Evolutionary conservation across 92 coral and sea anemone genomes (phyloP).

Genomic region (Ricordea florida): DNA sequence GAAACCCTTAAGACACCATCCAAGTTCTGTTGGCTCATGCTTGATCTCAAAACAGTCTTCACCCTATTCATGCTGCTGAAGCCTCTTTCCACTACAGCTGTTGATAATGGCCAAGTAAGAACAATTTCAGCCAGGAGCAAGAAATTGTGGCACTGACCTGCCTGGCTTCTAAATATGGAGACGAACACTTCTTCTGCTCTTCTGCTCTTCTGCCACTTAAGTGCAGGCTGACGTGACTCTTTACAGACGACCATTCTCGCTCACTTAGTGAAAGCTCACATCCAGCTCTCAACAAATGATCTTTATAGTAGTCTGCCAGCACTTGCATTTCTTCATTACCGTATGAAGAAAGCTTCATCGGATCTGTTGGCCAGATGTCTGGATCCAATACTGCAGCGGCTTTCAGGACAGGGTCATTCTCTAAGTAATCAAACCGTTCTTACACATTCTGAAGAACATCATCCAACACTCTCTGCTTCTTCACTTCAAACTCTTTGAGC

Average conservation of each 20-base stretch:
- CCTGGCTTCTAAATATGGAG: background rate
- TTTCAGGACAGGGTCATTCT: slow-evolving; percentile 9
- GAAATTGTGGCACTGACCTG: background rate
- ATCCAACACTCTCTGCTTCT: slow-evolving; percentile 6
- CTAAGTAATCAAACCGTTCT: background rate
- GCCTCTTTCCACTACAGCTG: slow-evolving; percentile 20
- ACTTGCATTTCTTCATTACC: slow-evolving; percentile 3
- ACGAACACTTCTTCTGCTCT: slow-evolving; percentile 1
- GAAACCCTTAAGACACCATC: background rate
- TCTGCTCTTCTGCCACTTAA: background rate
- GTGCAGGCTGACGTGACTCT: slow-evolving; percentile 8
- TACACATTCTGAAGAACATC: background rate
- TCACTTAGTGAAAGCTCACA: background rate
- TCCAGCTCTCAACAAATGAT: slow-evolving; percentile 10
- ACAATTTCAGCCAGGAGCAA: slow-evolving; percentile 8
- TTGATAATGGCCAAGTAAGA: slow-evolving; percentile 20
- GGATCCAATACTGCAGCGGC: slow-evolving; percentile 6
- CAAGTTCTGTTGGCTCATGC: slow-evolving; percentile 3
- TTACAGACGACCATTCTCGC: slow-evolving; percentile 5
- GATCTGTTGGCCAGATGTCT: slow-evolving; percentile 11
- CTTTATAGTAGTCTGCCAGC: slow-evolving; percentile 5
- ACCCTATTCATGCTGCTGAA: slow-evolving; percentile 30
- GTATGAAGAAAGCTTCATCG: background rate
- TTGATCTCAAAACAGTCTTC: background rate
- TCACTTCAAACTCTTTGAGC: slow-evolving; percentile 5